Conservation (phyloP, 2,888 invertebrate species). For the Rhopalosiphum nymphaeae region DNA sequence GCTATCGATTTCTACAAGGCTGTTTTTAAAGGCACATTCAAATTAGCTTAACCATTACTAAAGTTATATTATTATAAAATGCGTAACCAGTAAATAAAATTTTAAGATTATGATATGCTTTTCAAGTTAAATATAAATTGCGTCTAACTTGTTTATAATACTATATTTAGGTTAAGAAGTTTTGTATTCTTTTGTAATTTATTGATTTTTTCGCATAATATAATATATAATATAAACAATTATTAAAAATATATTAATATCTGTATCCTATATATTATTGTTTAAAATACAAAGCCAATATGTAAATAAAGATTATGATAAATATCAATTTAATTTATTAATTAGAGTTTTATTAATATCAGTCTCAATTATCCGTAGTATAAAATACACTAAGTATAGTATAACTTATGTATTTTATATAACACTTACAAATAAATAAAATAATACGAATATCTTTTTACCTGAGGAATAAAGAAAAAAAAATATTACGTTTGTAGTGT, state of each 20-base stretch:
- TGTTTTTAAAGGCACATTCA: background rate
- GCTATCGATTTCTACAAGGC: background rate
- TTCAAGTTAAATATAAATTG: background rate
- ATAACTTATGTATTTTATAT: background rate
- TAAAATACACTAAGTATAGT: background rate
- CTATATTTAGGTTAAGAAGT: background rate
- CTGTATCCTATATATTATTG: background rate
- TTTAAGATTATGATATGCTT: background rate
- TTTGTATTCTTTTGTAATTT: background rate
- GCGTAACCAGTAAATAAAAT: background rate
- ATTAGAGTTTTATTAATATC: background rate
- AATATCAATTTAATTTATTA: background rate
- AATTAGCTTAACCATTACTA: background rate
- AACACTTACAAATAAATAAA: background rate
- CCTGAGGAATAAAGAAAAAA: background rate
- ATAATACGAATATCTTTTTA: background rate
- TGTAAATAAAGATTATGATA: background rate
- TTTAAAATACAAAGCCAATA: background rate
- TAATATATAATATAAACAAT: too few relatives aligned
- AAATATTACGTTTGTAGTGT: background rate
- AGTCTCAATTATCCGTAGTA: background rate
- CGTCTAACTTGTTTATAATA: background rate
- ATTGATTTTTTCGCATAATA: background rate
- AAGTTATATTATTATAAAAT: background rate
- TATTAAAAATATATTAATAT: too few relatives aligned